Evolutionary conservation across 2,797 vertebrate genomes (phyloP).

Genomic region (Lagocephalus sceleratus): DNA sequence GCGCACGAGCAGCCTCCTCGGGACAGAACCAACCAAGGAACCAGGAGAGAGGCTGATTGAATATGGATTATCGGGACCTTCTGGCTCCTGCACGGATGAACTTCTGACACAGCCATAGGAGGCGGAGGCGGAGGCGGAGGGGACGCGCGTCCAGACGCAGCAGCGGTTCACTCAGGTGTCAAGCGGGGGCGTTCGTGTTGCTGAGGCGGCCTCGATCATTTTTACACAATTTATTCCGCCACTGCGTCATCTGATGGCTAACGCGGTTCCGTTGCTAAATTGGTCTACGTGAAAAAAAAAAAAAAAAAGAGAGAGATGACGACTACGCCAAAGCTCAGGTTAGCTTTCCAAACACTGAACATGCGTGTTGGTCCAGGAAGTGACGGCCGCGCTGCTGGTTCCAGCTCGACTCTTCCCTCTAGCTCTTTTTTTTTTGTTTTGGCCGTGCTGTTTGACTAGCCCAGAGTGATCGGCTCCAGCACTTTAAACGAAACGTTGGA

Average conservation of each 20-base stretch:
- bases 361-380: not conserved
- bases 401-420: too few species aligned
- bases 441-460: too few species aligned
- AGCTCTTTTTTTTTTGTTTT: too few species aligned
- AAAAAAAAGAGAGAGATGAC: not conserved
- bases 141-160: not conserved
- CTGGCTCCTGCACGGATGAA: too few species aligned
- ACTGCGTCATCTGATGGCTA: too few species aligned
- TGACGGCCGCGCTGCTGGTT: not conserved
- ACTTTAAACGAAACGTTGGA: conserved; percentile 45
- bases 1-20: conserved; percentile 4
- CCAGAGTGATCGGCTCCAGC: conserved; percentile 14
- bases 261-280: too few species aligned
- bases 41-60: not conserved
- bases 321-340: not conserved
- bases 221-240: not conserved
- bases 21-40: not conserved
- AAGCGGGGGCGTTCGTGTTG: conserved; percentile 37
- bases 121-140: too few species aligned
- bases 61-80: too few species aligned
- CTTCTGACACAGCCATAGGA: conserved; percentile 13
- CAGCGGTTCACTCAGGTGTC: conserved; percentile 12
- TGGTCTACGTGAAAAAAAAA: too few species aligned
- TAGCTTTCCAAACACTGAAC: not conserved
- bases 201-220: conserved; percentile 8